Conservation (phyloP, 2,113 vertebrate genomes). For the Grantiella picta region DNA sequence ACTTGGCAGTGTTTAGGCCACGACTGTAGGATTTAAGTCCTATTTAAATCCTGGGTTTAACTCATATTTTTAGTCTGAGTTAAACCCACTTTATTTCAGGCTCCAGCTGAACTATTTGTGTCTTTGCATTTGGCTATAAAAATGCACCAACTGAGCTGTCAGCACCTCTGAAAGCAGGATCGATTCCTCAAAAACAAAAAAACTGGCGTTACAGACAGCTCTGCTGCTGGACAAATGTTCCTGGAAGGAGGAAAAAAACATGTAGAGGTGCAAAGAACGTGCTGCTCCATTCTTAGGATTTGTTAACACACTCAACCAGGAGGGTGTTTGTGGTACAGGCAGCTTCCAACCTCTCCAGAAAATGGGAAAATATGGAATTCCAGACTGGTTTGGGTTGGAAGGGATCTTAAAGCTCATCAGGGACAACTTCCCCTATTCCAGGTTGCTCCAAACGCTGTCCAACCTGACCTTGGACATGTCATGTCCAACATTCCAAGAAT, state of each 20-base stretch:
- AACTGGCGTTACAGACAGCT: fast-evolving
- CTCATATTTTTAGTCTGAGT: neutral
- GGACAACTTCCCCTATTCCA: neutral
- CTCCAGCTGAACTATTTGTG: neutral
- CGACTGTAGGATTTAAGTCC: neutral
- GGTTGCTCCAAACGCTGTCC: neutral
- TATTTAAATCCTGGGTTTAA: too few species aligned
- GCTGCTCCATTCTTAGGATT: neutral
- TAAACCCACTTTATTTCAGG: neutral
- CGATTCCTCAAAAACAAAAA: neutral
- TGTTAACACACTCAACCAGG: neutral
- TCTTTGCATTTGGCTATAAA: neutral
- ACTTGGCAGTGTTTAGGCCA: neutral
- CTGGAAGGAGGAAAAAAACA: neutral
- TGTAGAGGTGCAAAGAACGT: neutral
- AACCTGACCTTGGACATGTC: neutral
- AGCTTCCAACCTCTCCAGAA: neutral
- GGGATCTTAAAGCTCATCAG: neutral
- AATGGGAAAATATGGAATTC: fast-evolving
- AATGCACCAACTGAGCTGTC: neutral
- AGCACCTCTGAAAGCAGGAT: neutral
- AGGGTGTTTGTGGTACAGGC: neutral
- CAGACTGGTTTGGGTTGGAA: neutral
- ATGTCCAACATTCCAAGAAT: neutral
- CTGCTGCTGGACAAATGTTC: neutral